Base-by-base conservation (phyloP, 2,888 invertebrate genomes). In the Embidobia sp. region DNA sequence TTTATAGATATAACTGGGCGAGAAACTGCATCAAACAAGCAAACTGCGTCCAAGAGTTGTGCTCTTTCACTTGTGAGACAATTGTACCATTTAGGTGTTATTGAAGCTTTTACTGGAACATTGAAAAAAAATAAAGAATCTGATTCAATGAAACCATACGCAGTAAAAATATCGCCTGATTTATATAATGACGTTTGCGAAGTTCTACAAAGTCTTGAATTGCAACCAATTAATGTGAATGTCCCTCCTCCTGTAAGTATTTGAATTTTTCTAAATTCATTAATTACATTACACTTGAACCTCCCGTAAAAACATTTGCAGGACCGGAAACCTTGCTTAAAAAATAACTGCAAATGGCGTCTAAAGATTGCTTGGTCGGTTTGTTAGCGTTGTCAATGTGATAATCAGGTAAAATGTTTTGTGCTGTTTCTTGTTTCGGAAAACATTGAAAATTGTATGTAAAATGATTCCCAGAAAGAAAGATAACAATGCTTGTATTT, bases 11-110 rank as follows among this genome's bases (percentile, higher is more conserved):
- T 91, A 42, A 89, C 87, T 74, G 98, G 97, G 0, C 93, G 97
- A 59, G 99, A 99, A 90, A 95, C 96, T 6, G 99, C 97, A 0
- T 98, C 98, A 0, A 99, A 97, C 88, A 99, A 99, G 88, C 98
- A 98, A 89, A 94, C 96, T 0, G 98, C 99, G 0, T 98, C 98
- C 85, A 98, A 98, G 90, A 97, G 97, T 13, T 99, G 98, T 88
- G 98, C 99, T 0, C 90, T 99, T 31, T 98, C 98, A 0, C 90
- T 99, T 10, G 97, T 99, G 0, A 92, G 99, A 1, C 99, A 99
- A 86, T 90, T 99, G 29, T 99, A 94, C 90, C 98, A 99, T 92
- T 92, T 98, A 79, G 95, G 96, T 53, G 96, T 98, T 0, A 96
- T 99, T 79, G 98, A 98, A 88, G 92, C 97, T 0, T 98, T 94